Conservation (phyloP, 2,797 vertebrate genomes). For the Coilia nasus region DNA sequence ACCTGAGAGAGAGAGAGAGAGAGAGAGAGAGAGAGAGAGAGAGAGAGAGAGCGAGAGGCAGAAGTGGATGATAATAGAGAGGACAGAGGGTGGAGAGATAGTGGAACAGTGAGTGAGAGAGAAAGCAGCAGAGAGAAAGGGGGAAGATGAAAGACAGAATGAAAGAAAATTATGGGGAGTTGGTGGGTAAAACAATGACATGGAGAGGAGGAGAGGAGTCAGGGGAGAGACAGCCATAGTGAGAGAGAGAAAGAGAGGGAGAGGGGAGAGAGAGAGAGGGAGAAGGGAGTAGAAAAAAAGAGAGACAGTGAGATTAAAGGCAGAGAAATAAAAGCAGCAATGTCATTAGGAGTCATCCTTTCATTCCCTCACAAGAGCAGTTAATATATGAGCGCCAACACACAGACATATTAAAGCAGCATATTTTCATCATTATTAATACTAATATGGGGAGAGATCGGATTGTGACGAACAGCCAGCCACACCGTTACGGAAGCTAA, state of each 20-base stretch:
- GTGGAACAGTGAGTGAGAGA: conserved; percentile 18
- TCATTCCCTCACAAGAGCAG: conserved; percentile 53
- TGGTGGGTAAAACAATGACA: conserved; percentile 54
- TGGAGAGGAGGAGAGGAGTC: conserved; percentile 47
- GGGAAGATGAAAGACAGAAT: too few species aligned
- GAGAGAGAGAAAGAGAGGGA: conserved; percentile 26
- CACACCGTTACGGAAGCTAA: conserved; percentile 43
- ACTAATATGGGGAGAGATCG: conserved; percentile 58
- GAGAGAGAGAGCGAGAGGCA: conserved; percentile 36
- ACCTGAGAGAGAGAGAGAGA: conserved; percentile 46
- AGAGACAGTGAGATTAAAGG: conserved; percentile 51
- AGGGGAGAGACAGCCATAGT: conserved; percentile 3
- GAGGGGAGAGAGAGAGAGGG: conserved; percentile 58
- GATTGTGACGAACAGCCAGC: conserved; percentile 52
- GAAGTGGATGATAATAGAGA: conserved; percentile 43
- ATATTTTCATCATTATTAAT: conserved; percentile 58
- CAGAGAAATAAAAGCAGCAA: conserved; percentile 47
- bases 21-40: conserved; percentile 44
- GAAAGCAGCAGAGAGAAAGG: conserved; percentile 16
- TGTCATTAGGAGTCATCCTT: conserved; percentile 53
- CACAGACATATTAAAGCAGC: conserved; percentile 56
- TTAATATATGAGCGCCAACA: conserved; percentile 52
- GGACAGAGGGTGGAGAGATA: conserved; percentile 33
- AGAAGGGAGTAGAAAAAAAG: conserved; percentile 57
- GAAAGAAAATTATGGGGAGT: conserved; percentile 54